phyloP scores from a whole-genome alignment of 2,888 invertebrate genomes.

The Drosophila acutilabella region DNA sequence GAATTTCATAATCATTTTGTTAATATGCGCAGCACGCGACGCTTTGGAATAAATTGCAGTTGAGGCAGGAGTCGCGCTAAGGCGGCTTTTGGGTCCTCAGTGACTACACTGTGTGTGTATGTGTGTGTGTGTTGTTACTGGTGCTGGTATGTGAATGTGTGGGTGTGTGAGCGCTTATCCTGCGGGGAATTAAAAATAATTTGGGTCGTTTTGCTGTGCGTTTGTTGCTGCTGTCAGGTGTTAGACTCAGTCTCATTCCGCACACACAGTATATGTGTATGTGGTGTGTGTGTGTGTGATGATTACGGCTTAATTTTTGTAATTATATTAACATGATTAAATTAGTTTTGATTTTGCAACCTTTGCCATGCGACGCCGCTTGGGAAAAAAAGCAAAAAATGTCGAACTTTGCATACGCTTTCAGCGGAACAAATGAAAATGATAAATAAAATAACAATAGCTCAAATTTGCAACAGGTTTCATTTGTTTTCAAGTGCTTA shows the following conservation, averaged over 20 bases:
- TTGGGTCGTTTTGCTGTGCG: conserved; percentile 71
- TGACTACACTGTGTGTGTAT: conserved; percentile 43
- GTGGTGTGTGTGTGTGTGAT: conserved; percentile 50
- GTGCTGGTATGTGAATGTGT: background rate
- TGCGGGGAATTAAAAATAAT: conserved; percentile 79
- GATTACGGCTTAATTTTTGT: conserved; percentile 80
- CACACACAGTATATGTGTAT: background rate
- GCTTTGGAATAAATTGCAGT: conserved; percentile 69
- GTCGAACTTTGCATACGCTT: conserved; percentile 14
- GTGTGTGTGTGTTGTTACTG: conserved; percentile 34
- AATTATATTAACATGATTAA: conserved; percentile 80
- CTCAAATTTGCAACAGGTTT: background rate
- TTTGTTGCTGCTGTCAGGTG: conserved; percentile 56
- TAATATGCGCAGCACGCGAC: conserved; percentile 79
- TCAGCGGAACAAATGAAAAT: background rate
- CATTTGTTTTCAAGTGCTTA: background rate
- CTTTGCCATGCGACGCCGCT: conserved; percentile 46
- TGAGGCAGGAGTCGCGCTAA: conserved; percentile 13
- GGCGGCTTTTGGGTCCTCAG: conserved; percentile 15
- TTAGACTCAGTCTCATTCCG: conserved; percentile 35
- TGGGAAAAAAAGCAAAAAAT: conserved; percentile 11
- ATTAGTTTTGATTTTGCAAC: conserved; percentile 76
- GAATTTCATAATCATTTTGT: conserved; percentile 81
- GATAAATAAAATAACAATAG: too few relatives aligned
- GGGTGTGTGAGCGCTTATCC: conserved; percentile 56